These are phyloP conservation scores for Saccostrea echinata DNA, from an alignment of 1,140 invertebrate species.

Conservation along the genomic window DNA sequence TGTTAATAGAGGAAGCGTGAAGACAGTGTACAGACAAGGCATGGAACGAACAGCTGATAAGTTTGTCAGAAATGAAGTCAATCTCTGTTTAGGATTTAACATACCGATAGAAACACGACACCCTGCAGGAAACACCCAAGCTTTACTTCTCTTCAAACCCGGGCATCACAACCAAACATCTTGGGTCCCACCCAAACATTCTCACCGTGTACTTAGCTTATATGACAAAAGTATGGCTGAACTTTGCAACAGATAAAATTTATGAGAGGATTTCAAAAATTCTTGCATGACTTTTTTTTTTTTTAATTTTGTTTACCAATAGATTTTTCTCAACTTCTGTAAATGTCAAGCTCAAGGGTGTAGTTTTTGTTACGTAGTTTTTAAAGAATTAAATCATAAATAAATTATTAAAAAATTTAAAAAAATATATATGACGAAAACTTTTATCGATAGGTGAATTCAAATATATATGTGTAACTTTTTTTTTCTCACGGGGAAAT, in stretches of 20 bases:
- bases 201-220: background rate
- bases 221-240: background rate
- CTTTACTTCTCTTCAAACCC: background rate
- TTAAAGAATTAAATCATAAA: too few relatives aligned
- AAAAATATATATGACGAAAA: too few relatives aligned
- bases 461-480: background rate
- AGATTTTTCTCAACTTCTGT: background rate
- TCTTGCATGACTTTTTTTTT: background rate
- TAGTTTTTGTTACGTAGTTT: too few relatives aligned
- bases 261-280: background rate
- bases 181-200: background rate
- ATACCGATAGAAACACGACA: background rate
- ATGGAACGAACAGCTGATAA: background rate
- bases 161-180: background rate
- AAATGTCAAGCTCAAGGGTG: too few relatives aligned
- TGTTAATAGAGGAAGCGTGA: background rate
- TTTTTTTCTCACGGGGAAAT: conserved; percentile 26
- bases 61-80: background rate
- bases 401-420: too few relatives aligned
- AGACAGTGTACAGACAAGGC: background rate
- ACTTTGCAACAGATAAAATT: background rate
- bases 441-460: background rate
- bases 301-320: background rate
- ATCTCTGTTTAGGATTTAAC: background rate
- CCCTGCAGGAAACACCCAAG: background rate